These are phyloP conservation scores for Burhinus oedicnemus DNA, from an alignment of 2,113 vertebrate species.

Conservation along the genomic window DNA sequence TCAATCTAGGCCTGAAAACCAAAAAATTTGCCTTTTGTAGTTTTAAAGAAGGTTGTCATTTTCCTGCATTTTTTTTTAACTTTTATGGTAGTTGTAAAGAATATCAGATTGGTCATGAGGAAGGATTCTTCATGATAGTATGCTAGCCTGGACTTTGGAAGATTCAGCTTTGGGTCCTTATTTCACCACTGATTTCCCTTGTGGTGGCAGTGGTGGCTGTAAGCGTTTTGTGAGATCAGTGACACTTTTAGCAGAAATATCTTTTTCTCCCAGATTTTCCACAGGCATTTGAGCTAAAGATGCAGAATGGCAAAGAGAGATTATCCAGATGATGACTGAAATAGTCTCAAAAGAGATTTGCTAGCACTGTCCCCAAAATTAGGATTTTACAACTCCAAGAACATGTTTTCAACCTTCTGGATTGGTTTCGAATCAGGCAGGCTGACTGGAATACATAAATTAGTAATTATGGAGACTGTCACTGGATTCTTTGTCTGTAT, in stretches of 20 bases:
- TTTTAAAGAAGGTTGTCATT: neutral
- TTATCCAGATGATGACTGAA: neutral
- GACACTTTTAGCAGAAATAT: neutral
- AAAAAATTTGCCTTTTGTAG: neutral
- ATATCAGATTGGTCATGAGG: neutral
- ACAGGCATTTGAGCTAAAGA: neutral
- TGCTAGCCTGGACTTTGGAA: neutral
- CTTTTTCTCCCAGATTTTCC: neutral
- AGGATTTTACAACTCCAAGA: neutral
- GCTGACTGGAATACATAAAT: neutral
- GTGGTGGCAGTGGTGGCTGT: neutral
- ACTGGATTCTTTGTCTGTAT: neutral
- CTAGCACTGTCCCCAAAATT: neutral
- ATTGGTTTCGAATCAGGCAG: neutral
- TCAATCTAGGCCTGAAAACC: neutral
- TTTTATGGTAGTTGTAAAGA: neutral
- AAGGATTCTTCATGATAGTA: neutral
- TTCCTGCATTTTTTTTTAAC: neutral
- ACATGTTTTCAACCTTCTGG: neutral
- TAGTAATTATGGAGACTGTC: neutral
- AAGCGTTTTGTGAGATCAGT: conserved; percentile 11
- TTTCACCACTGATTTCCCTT: conserved; percentile 13
- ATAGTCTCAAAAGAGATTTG: neutral
- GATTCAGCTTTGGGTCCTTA: neutral
- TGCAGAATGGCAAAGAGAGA: neutral